phyloP scores from a whole-genome alignment of 2,113 vertebrate species.

The Theristicus caerulescens region DNA sequence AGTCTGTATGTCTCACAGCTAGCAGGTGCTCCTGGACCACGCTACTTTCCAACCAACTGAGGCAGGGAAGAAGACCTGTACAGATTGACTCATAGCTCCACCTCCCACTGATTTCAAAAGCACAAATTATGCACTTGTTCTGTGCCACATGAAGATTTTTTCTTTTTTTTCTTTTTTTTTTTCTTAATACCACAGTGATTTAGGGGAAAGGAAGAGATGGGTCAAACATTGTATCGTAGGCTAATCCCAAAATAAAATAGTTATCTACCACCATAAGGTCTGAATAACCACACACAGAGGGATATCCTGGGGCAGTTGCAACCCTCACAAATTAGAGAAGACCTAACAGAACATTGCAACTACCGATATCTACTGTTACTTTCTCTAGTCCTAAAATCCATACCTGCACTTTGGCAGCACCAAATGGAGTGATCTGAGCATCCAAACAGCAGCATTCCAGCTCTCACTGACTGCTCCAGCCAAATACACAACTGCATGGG shows the following conservation, averaged over 20 bases:
- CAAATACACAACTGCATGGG: neutral
- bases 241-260: neutral
- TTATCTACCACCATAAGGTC: neutral
- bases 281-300: neutral
- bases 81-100: conserved; percentile 36
- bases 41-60: neutral
- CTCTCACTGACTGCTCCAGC: neutral
- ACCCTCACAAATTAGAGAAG: neutral
- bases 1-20: neutral
- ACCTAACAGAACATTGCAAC: neutral
- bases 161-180: neutral
- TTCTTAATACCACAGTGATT: neutral
- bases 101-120: conserved; percentile 46
- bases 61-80: neutral
- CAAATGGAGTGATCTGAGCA: neutral
- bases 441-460: neutral
- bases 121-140: neutral
- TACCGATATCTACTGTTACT: neutral
- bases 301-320: neutral
- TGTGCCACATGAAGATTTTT: neutral
- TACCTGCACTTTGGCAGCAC: neutral
- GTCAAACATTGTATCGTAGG: neutral
- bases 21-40: neutral
- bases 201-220: neutral
- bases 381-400: neutral